Conservation (phyloP, 2,888 invertebrate species). For the Branchipolynoe longqiensis region DNA sequence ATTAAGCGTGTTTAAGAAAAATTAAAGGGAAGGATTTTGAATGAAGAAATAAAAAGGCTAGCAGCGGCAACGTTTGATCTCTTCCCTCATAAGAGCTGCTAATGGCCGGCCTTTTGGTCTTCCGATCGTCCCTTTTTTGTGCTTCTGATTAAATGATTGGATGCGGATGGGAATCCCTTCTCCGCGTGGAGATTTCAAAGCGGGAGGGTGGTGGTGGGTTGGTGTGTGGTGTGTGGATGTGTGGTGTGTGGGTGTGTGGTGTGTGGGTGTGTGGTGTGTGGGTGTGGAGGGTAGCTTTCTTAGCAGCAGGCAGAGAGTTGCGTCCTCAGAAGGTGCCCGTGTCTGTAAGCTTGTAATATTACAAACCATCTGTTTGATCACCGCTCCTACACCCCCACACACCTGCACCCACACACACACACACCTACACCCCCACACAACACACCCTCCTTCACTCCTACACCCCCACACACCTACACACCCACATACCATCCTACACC, state of each 20-base stretch:
- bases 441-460: too few relatives aligned
- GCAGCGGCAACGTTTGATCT: constrained; percentile 43
- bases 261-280: too few relatives aligned
- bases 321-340: neutral
- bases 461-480: too few relatives aligned
- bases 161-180: constrained; percentile 6
- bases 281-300: too few relatives aligned
- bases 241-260: too few relatives aligned
- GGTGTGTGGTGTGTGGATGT: too few relatives aligned
- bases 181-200: constrained; percentile 21
- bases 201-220: neutral
- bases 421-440: too few relatives aligned
- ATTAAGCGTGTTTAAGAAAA: neutral
- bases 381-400: too few relatives aligned
- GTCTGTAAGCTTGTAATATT: neutral
- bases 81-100: constrained; percentile 30
- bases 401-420: too few relatives aligned
- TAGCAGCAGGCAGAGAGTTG: neutral
- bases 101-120: constrained; percentile 44
- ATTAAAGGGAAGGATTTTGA: too few relatives aligned
- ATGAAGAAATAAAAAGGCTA: neutral
- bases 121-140: neutral
- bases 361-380: neutral
- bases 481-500: too few relatives aligned
- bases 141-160: constrained; percentile 31